Percentiles rank a stretch among this genome's conserved stretches.
These are phyloP conservation scores for Centropristis striata DNA, from an alignment of 2,113 vertebrate genomes.

Conservation along the genomic window DNA sequence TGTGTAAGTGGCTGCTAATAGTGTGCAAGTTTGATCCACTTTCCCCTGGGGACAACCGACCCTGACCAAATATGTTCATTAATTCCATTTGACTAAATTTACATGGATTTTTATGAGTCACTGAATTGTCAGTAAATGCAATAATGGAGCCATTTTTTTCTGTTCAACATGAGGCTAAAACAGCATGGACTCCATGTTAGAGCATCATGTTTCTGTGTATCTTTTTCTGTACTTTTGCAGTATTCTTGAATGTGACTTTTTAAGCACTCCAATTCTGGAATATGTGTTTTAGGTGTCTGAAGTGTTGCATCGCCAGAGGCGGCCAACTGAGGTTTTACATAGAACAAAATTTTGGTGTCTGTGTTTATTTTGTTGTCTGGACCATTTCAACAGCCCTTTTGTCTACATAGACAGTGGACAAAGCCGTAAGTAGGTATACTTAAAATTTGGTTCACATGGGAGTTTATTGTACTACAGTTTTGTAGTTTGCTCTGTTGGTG, in stretches of 20 bases:
- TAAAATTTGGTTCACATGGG: conserved; percentile 39
- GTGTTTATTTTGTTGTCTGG: conserved; percentile 34
- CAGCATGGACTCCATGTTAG: conserved; percentile 34
- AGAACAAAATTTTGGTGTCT: conserved; percentile 49
- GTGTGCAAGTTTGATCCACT: conserved; percentile 20
- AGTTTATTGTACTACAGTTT: conserved; percentile 32
- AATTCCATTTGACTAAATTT: conserved; percentile 37
- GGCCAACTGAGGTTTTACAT: conserved; percentile 15
- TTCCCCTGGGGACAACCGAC: conserved; percentile 17
- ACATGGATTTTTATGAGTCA: conserved; percentile 31
- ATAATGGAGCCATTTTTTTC: conserved; percentile 40
- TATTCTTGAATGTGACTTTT: conserved; percentile 63
- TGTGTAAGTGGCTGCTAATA: conserved; percentile 41
- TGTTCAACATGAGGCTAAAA: conserved; percentile 38
- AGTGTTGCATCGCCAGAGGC: neutral
- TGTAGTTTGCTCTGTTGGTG: conserved; percentile 51
- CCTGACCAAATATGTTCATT: conserved; percentile 25
- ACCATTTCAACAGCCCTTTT: conserved; percentile 21
- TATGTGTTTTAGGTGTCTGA: conserved; percentile 25
- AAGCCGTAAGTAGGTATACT: conserved; percentile 18
- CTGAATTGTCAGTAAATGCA: conserved; percentile 49
- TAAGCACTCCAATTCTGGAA: conserved; percentile 44
- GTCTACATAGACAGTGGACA: conserved; percentile 12
- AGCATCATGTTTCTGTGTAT: too few relatives aligned
- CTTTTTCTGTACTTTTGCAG: neutral